Evolutionary conservation across 2,888 invertebrate genomes (phyloP).

Genomic region (Anarsia innoxiella): DNA sequence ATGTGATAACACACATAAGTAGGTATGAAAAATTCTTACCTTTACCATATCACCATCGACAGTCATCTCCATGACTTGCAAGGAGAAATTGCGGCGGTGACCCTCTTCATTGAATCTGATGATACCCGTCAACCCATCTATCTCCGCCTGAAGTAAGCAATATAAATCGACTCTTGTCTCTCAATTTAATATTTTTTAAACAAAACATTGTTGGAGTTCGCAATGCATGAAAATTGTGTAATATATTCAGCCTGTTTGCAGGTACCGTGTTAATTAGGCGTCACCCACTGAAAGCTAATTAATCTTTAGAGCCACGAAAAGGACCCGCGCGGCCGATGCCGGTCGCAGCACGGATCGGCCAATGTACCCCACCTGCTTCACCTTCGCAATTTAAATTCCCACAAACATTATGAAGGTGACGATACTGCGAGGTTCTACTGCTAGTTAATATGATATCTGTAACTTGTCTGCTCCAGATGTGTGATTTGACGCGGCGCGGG

Average conservation of each 20-base stretch:
- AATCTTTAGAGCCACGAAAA: conserved; percentile 28
- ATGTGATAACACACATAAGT: too few relatives aligned
- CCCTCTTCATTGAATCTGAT: conserved; percentile 91
- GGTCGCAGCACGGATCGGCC: too few relatives aligned
- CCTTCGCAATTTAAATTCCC: not conserved
- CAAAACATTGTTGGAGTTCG: conserved; percentile 8
- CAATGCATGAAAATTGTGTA: too few relatives aligned
- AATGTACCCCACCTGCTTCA: not conserved
- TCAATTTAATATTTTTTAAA: conserved; percentile 16
- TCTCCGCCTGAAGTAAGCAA: conserved; percentile 83
- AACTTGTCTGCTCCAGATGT: too few relatives aligned
- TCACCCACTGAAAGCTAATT: conserved; percentile 43
- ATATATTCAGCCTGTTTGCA: conserved; percentile 30
- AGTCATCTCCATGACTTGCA: conserved; percentile 93
- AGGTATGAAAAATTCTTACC: too few relatives aligned
- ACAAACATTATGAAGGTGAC: not conserved
- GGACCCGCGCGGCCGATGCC: too few relatives aligned
- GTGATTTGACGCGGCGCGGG: too few relatives aligned
- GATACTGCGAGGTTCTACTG: too few relatives aligned
- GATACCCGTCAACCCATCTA: conserved; percentile 90
- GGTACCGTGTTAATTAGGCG: conserved; percentile 38
- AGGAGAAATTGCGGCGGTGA: conserved; percentile 87
- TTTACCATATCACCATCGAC: conserved; percentile 91
- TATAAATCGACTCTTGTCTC: conserved; percentile 32
- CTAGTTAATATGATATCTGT: too few relatives aligned